phyloP scores from a whole-genome alignment of 2,113 vertebrate species.

The Gymnarchus niloticus region DNA sequence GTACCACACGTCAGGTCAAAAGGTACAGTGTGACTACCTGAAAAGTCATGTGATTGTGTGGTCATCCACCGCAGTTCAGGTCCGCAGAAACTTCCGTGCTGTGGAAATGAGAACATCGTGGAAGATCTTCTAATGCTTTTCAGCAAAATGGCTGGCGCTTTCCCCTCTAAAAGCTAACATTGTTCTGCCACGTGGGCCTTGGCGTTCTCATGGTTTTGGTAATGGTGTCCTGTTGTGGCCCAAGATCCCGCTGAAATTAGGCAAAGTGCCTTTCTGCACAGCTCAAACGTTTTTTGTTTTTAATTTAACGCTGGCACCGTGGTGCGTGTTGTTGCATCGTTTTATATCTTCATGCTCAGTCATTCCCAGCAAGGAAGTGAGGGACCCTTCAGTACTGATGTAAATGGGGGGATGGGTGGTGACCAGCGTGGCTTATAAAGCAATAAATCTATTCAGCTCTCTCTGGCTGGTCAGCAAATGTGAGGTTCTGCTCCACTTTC shows the following conservation, averaged over 20 bases:
- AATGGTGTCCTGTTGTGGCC: not conserved
- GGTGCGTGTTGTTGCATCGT: not conserved
- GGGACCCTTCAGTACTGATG: not conserved
- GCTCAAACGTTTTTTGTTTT: not conserved
- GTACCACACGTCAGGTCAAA: too few species aligned
- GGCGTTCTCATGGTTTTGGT: not conserved
- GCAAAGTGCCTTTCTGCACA: not conserved
- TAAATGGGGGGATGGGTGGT: not conserved
- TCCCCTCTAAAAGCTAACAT: not conserved
- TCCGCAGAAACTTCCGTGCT: not conserved
- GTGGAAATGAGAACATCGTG: not conserved
- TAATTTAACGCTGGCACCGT: not conserved
- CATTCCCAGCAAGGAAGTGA: not conserved
- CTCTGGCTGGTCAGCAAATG: slow-evolving; percentile 10
- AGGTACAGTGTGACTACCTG: too few species aligned
- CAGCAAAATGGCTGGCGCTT: not conserved
- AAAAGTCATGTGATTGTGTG: not conserved
- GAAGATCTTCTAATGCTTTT: not conserved
- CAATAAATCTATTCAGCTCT: slow-evolving; percentile 15
- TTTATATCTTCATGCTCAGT: not conserved
- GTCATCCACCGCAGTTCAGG: not conserved
- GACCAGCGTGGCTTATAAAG: not conserved
- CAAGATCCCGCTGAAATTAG: not conserved
- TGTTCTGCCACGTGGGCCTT: not conserved
- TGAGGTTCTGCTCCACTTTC: not conserved